Percentiles rank a stretch among this genome's conserved stretches.
These are phyloP conservation scores for Nestor notabilis DNA, from an alignment of 2,113 vertebrate species.

Conservation along the genomic window DNA sequence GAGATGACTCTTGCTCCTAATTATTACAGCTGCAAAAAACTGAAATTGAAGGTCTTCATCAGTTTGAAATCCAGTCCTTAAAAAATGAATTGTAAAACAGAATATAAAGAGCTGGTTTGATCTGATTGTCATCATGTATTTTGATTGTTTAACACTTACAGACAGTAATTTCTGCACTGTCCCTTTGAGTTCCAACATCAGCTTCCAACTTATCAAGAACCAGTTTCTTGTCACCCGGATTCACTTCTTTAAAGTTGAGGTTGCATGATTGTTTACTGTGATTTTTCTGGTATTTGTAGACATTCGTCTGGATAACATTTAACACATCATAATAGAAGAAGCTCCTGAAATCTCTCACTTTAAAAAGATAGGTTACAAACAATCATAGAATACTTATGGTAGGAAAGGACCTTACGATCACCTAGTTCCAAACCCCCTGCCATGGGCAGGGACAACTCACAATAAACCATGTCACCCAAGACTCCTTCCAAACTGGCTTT, in stretches of 20 bases:
- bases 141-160: not conserved
- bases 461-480: not conserved
- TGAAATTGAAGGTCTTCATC: not conserved
- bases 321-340: not conserved
- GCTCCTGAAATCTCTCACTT: constrained; percentile 6
- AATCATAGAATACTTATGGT: not conserved
- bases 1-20: not conserved
- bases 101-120: not conserved
- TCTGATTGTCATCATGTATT: not conserved
- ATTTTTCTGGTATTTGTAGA: not conserved
- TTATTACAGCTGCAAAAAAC: not conserved
- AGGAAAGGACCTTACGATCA: not conserved
- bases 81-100: not conserved
- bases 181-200: not conserved
- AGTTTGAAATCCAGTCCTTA: not conserved
- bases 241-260: not conserved
- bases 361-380: not conserved
- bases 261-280: not conserved
- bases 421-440: not conserved
- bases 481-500: not conserved
- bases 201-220: not conserved
- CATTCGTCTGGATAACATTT: not conserved
- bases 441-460: not conserved
- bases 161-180: not conserved
- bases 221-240: not conserved